A percentile compares a stretch with the other conserved stretches of the same genome.
phyloP scores from a whole-genome alignment of 2,797 vertebrate genomes.

The Halcyon chelicuti region DNA sequence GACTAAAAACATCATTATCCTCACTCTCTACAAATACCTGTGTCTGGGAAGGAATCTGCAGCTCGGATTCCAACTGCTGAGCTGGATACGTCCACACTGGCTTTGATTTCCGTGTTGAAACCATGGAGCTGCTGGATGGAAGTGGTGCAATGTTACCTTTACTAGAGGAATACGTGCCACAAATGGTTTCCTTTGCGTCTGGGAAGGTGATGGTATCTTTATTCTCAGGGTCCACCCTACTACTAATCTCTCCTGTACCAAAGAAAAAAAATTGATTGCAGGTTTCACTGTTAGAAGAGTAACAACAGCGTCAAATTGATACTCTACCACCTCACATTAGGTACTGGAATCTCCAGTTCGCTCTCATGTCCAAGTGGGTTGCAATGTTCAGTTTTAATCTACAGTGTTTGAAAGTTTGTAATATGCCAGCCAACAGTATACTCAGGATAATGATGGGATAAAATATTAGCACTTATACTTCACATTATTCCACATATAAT shows the following conservation, averaged over 20 bases:
- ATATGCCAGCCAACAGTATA: not conserved
- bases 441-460: not conserved
- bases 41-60: not conserved
- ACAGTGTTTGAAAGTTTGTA: not conserved
- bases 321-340: not conserved
- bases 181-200: not conserved
- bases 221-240: not conserved
- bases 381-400: not conserved
- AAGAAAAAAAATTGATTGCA: not conserved
- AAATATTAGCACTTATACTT: not conserved
- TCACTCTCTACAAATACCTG: constrained; percentile 64
- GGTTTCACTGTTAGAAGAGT: not conserved
- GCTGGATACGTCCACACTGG: rapidly evolving
- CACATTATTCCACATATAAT: not conserved
- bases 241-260: not conserved
- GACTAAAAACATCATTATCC: not conserved
- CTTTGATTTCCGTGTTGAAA: constrained; percentile 2
- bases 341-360: not conserved
- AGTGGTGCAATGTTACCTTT: constrained; percentile 24
- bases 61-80: not conserved
- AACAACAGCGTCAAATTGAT: not conserved
- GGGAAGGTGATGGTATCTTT: not conserved
- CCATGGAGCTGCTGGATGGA: constrained; percentile 59
- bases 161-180: not conserved
- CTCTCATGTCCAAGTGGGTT: not conserved